Base-by-base conservation (phyloP, 2,797 vertebrate genomes). In the Anisognathus igniventris region DNA sequence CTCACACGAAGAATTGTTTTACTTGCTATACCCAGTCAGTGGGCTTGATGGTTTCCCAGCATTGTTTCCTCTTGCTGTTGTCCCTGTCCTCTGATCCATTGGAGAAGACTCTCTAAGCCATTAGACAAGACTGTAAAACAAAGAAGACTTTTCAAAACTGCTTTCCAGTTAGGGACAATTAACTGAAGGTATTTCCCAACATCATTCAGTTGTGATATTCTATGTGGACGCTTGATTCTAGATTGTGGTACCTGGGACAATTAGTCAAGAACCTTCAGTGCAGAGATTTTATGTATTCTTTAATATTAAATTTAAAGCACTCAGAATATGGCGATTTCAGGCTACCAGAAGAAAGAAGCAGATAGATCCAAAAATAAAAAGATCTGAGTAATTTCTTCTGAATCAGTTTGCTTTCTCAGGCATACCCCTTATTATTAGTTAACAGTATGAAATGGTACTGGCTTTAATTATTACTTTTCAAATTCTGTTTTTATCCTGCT, bases 311-410 rank as follows among this genome's bases (percentile, higher is more conserved):
- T 71, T 77, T 65, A 90, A 95, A 54, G 10, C 25, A 31, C 71
- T 82, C 23, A 58, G 77, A 71, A 85, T 58, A 77, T 28, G 31
- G 44, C 60, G 73, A 90, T 93, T 95, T 70, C 35, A 95, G 74
- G 37, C 24, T 90, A 51, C 48, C 83, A 71, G 53, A 60, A 78
- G 8, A 84, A 90, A 67, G 58, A 86, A 75, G 44, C 1, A 1
- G 45, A 86, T 64, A 68, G 62, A 85, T 85, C 53, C 4, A 93
- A 95, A 90, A 95, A 93, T 85, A 90, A 90, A 90, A 78, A 95
- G 35, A 86, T 45, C 35, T 61, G 79, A 78, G 33, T 84, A 90
- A 91, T 91, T 91, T 95, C 45, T 92, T 90, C 61, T 83, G 71
- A 91, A 90, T 74, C 68, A 65, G 30, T 86, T 94, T 81, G n/a